phyloP scores from a whole-genome alignment of 2,113 vertebrate species.

The Hippocampus comes region DNA sequence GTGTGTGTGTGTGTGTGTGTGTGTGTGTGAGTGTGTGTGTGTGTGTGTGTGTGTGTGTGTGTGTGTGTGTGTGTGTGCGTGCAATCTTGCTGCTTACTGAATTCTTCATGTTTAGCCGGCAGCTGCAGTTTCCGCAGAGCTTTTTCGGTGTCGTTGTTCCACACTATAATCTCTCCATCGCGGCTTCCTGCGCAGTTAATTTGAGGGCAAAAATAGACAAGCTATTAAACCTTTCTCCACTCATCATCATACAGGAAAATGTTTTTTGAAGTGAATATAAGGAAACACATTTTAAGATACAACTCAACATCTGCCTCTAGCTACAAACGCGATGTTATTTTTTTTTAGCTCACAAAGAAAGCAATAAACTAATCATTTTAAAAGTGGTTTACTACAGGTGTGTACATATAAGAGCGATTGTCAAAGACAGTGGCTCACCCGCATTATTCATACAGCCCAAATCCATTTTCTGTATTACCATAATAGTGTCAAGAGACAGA shows the following conservation, averaged over 20 bases:
- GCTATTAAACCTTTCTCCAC: constrained; percentile 1
- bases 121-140: constrained; percentile 60
- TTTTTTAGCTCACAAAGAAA: constrained; percentile 5
- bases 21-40: background rate
- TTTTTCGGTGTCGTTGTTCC: constrained; percentile 78
- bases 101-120: constrained; percentile 27
- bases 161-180: constrained; percentile 75
- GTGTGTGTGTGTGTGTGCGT: constrained; percentile 18
- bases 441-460: constrained; percentile 64
- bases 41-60: background rate
- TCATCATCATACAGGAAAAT: background rate
- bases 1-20: constrained; percentile 5
- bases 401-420: constrained; percentile 33
- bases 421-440: background rate
- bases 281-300: constrained; percentile 31
- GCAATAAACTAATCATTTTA: constrained; percentile 24
- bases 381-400: constrained; percentile 21
- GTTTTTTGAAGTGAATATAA: background rate
- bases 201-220: background rate
- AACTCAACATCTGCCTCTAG: constrained; percentile 40
- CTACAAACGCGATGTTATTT: constrained; percentile 31
- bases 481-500: constrained; percentile 3
- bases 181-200: constrained; percentile 59
- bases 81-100: constrained; percentile 46
- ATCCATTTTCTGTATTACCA: constrained; percentile 44